Conservation (phyloP, 2,888 invertebrate genomes). For the Scaeva pyrastri region DNA sequence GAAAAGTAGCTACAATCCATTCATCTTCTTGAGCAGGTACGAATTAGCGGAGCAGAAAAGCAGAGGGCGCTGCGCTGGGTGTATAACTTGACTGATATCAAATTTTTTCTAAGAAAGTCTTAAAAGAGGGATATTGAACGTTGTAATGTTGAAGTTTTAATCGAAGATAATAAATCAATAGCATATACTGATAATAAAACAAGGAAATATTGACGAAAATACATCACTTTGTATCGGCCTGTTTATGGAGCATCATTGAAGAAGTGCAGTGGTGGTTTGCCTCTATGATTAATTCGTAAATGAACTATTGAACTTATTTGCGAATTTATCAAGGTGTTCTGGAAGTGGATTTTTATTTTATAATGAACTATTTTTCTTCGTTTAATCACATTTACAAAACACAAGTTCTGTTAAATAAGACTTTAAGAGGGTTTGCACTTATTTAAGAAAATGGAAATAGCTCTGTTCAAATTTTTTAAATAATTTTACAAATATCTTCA, state of each 20-base stretch:
- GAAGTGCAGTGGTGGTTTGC: not conserved
- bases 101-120: not conserved
- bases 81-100: not conserved
- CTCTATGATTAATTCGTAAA: not conserved
- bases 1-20: constrained; percentile 55
- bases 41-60: not conserved
- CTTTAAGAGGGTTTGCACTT: no score
- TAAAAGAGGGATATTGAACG: no score
- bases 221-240: no score
- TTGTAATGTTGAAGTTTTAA: no score
- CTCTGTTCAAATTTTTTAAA: no score
- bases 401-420: no score
- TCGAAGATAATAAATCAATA: not conserved
- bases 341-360: no score
- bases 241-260: not conserved
- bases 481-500: not conserved
- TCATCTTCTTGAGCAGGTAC: constrained; percentile 46
- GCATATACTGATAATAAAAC: not conserved
- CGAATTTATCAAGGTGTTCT: no score
- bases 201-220: no score
- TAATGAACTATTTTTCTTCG: no score
- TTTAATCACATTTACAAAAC: no score
- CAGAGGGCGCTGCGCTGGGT: not conserved
- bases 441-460: no score
- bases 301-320: not conserved